Evolutionary conservation across 2,888 invertebrate genomes (phyloP).

Genomic region (Drosophila niveifrons): DNA sequence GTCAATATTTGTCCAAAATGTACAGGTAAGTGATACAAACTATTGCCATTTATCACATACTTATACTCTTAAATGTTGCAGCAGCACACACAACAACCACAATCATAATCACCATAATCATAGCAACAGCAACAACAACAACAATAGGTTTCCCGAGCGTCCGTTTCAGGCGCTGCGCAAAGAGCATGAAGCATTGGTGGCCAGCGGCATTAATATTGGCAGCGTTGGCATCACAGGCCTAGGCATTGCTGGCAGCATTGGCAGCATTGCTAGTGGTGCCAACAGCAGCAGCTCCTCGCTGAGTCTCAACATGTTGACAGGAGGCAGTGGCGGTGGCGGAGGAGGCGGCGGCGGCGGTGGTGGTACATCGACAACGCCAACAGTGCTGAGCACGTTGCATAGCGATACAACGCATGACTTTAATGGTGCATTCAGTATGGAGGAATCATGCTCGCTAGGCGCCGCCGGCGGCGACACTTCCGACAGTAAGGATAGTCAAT

Average conservation of each 20-base stretch:
- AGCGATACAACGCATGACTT: conserved; percentile 81
- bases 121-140: neutral
- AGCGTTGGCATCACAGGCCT: conserved; percentile 15
- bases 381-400: conserved; percentile 65
- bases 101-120: conserved; percentile 16
- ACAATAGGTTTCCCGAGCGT: conserved; percentile 83
- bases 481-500: conserved; percentile 93
- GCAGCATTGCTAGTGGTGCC: conserved; percentile 5
- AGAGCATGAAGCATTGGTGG: conserved; percentile 82
- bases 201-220: conserved; percentile 60
- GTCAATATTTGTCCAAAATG: conserved; percentile 90
- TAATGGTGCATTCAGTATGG: conserved; percentile 83
- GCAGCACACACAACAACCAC: neutral
- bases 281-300: conserved; percentile 11
- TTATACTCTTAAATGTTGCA: neutral
- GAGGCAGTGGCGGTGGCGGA: neutral
- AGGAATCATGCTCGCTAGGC: conserved; percentile 85
- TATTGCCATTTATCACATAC: neutral
- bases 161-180: conserved; percentile 84
- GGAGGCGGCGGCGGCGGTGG: conserved; percentile 23
- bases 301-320: conserved; percentile 1
- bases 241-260: neutral
- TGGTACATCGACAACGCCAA: conserved; percentile 67
- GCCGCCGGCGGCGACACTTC: conserved; percentile 86
- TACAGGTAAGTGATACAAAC: conserved; percentile 77